These are phyloP conservation scores for Cyclophora punctaria DNA, from an alignment of 2,888 invertebrate genomes.

Conservation along the genomic window DNA sequence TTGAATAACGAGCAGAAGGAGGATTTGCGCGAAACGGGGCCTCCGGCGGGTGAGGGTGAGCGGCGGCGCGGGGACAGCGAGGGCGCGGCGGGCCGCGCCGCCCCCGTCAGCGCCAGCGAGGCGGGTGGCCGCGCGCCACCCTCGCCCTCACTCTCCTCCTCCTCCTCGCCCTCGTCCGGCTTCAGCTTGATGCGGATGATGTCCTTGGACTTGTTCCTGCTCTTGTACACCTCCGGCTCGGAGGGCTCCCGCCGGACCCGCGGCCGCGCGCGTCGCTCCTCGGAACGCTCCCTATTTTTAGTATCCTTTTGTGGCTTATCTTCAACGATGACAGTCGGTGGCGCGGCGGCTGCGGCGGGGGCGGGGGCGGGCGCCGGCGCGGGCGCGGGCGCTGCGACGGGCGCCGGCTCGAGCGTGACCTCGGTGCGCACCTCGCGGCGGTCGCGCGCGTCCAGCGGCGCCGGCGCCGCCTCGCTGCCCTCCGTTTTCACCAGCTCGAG, in stretches of 20 bases:
- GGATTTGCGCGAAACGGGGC: constrained; percentile 82
- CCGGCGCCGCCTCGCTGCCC: constrained; percentile 11
- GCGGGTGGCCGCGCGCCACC: constrained; percentile 36
- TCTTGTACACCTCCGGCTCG: constrained; percentile 53
- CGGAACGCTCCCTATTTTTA: constrained; percentile 40
- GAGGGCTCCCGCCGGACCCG: constrained; percentile 43
- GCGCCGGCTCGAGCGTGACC: constrained; percentile 43
- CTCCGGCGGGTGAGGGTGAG: constrained; percentile 81
- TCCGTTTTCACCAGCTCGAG: constrained; percentile 55
- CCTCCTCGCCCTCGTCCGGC: constrained; percentile 83
- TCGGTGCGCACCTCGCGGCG: constrained; percentile 54
- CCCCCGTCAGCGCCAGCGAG: constrained; percentile 18
- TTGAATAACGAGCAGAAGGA: constrained; percentile 88
- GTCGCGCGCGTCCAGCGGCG: constrained; percentile 42
- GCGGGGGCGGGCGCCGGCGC: constrained; percentile 8
- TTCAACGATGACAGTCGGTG: constrained; percentile 24
- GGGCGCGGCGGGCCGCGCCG: constrained; percentile 51
- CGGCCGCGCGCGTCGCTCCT: constrained; percentile 47
- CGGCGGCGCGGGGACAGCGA: constrained; percentile 30
- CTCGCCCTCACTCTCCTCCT: constrained; percentile 46
- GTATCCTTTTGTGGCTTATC: constrained; percentile 50
- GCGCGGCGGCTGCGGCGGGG: constrained; percentile 1
- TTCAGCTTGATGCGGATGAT: constrained; percentile 80
- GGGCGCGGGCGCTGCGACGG: constrained; percentile 17
- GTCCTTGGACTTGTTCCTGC: constrained; percentile 47